A percentile compares a stretch with the other conserved stretches of the same genome.
Evolutionary conservation across 2,888 invertebrate genomes (phyloP).

Genomic region (Lottia scabra): DNA sequence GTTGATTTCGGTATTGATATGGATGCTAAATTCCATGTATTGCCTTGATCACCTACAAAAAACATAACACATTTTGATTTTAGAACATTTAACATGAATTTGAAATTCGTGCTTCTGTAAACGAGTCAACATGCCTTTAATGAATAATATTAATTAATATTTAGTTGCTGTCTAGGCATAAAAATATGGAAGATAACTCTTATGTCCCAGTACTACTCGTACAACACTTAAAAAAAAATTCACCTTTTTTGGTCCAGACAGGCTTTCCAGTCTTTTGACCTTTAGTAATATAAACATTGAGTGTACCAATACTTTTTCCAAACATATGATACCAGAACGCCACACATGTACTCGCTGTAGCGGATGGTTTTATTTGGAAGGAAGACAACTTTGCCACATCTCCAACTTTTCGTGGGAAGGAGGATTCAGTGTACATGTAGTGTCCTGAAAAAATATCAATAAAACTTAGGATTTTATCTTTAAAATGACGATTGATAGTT

Average conservation of each 20-base stretch:
- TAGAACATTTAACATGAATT: no score
- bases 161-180: no score
- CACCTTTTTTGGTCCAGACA: conserved; percentile 44
- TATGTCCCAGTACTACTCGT: no score
- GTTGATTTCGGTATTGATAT: conserved; percentile 36
- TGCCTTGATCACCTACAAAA: conserved; percentile 50
- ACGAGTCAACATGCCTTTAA: no score
- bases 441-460: conserved; percentile 39
- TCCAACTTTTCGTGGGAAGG: conserved; percentile 74
- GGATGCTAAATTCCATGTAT: conserved; percentile 46
- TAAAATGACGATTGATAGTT: no score
- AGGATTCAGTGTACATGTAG: conserved; percentile 87
- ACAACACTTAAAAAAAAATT: background rate
- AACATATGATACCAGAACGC: conserved; percentile 61
- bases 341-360: conserved; percentile 41
- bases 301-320: conserved; percentile 47
- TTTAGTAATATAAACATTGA: conserved; percentile 44
- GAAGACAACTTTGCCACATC: conserved; percentile 75
- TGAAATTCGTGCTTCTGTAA: no score
- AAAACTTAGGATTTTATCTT: background rate
- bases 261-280: conserved; percentile 24
- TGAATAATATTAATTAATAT: no score
- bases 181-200: no score
- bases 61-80: background rate
- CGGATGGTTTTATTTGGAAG: conserved; percentile 35